Base-by-base conservation (phyloP, 2,113 vertebrate genomes). In the Eubucco bourcierii region DNA sequence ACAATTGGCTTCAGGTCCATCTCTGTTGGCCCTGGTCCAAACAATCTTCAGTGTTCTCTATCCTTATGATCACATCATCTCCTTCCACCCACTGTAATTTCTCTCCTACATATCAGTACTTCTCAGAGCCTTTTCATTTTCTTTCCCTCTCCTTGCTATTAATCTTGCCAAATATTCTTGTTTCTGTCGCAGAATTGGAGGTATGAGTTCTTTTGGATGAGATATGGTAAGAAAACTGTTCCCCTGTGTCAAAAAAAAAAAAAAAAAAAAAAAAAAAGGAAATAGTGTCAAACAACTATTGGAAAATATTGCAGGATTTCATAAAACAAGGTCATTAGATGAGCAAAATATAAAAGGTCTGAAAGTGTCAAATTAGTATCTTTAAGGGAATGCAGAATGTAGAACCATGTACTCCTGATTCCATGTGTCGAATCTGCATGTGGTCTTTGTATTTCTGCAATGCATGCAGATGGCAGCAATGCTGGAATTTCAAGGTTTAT, bases 71-170 rank as follows among this genome's bases (percentile, higher is more conserved):
- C 75, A 10, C 25, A 60, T 85, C 14, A 47, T 87, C 75, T 90
- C 31, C 28, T 91, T 90, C 68, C 25, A 44, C 47, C 53, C 12
- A 53, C n/a, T 87, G 61, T 94, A 64, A 93, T 88, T 89, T 83
- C 47, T 87, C 25, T 75, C 75, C 79, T 78, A 53, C 71, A 9
- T 80, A 77, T 94, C 93, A 80, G 60, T 52, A 37, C 31, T 56
- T 74, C 84, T 70, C 72, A 78, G 76, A 75, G 47, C 7, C 20
- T 87, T 89, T 85, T 68, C 61, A 87, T 89, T 93, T 94, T 83
- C 78, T 82, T 83, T 77, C 50, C 27, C 47, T 85, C 60, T 83
- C 20, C 34, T 78, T 75, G 64, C 29, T 74, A 25, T 77, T 93
- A 92, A 93, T 87, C 84, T 87, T 23, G 2, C 58, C 87, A 87